These are phyloP conservation scores for Phenganax subtilis DNA, from an alignment of 92 coral and sea anemone species.

Conservation along the genomic window DNA sequence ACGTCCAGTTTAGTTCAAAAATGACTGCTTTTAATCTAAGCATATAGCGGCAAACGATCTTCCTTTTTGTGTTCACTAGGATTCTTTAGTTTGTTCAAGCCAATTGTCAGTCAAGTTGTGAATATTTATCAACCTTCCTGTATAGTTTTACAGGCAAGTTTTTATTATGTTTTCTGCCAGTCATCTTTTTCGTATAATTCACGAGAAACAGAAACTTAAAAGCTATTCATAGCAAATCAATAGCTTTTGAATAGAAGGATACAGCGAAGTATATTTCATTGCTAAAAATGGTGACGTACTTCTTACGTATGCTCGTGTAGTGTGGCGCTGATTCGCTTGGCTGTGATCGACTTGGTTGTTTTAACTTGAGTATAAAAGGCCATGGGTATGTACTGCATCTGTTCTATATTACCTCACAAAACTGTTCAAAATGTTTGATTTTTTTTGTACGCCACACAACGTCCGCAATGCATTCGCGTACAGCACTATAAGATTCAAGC, in stretches of 20 bases:
- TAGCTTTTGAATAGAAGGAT: too few species aligned
- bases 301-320: conserved; percentile 38
- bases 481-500: too few species aligned
- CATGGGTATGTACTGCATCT: conserved; percentile 70
- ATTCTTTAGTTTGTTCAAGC: conserved; percentile 82
- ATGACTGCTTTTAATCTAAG: background rate
- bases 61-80: conserved; percentile 46
- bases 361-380: conserved; percentile 90
- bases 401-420: background rate
- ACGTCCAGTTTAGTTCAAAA: too few species aligned
- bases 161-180: background rate
- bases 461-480: background rate
- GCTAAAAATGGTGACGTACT: background rate
- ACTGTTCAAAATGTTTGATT: background rate
- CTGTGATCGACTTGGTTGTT: conserved; percentile 94
- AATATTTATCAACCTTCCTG: conserved; percentile 86
- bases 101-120: conserved; percentile 74
- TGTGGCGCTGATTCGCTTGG: conserved; percentile 98
- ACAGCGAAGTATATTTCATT: too few species aligned
- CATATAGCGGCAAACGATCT: background rate
- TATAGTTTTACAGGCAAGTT: conserved; percentile 78
- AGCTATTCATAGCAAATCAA: background rate
- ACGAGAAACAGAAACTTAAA: background rate
- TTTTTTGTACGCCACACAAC: background rate
- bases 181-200: too few species aligned